Base-by-base conservation (phyloP, 2,113 vertebrate genomes). In the Rutilus rutilus region DNA sequence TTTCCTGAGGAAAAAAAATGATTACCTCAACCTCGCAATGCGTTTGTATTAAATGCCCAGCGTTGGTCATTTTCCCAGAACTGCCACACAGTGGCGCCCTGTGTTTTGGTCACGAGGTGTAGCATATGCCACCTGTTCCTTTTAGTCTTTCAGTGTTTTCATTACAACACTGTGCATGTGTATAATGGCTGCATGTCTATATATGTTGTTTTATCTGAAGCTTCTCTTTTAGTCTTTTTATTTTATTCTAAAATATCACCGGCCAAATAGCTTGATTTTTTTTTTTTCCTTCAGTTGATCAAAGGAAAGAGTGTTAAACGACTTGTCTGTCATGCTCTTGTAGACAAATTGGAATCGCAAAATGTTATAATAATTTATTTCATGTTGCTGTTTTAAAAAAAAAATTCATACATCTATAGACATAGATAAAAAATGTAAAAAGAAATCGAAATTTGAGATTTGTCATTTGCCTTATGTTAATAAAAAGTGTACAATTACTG, bases 71-170 rank as follows among this genome's bases (percentile, higher is more conserved):
- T 83, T 73, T 8, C 30, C 7, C 33, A 25, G 23, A 73, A 25
- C 42, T 25, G 30, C 82, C 82, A 83, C 65, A 57, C 30, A 27
- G 82, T 83, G 82, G 82, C 33, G 52, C 50, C 17, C 11, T 73
- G 47, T 57, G 30, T 30, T 82, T n/a, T 82, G 8, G 23, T 69
- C 45, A 33, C 12, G 27, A 67, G 10, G n/a, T 42, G 36, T 30
- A 39, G 33, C 30, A n/a, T 54, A 36, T 21, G 42, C 27, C 79
- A 14, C 36, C 54, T 62, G 30, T 62, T 79, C 36, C 52, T 79
- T 64, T 19, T 15, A 30, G 23, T 36, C 42, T 78, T 78, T 52
- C 60, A 15, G 36, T 50, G 76, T 59, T 57, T n/a, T 73, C 19
- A 12, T 12, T 27, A 25, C 23, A 74, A 14, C 23, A 75, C 42